phyloP scores from a whole-genome alignment of 2,888 invertebrate genomes.

The Calliopum simillimum region DNA sequence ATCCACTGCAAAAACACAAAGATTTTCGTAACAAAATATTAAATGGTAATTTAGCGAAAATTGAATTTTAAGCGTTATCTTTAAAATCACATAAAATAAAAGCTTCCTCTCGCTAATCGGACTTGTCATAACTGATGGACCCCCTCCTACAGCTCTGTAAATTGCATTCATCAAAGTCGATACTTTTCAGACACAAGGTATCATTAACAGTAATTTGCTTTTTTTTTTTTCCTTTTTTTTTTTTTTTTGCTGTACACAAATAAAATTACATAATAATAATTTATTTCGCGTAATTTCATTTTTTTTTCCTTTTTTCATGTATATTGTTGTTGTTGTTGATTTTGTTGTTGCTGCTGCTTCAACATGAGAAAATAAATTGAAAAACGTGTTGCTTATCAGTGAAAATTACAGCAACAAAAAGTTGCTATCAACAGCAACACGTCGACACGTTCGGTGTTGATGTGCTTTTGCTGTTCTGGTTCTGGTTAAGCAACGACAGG shows the following conservation, averaged over 20 bases:
- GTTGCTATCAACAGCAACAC: not conserved
- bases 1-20: too few relatives aligned
- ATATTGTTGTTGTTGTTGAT: not conserved
- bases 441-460: not conserved
- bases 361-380: constrained; percentile 29
- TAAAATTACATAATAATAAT: not conserved
- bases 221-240: constrained; percentile 6
- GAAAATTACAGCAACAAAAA: not conserved
- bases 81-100: not conserved
- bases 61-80: too few relatives aligned
- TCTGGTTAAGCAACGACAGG: not conserved
- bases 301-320: not conserved
- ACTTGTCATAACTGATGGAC: not conserved
- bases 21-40: too few relatives aligned
- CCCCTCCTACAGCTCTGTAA: not conserved
- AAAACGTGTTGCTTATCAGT: constrained; percentile 34
- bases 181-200: constrained; percentile 19
- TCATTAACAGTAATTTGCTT: constrained; percentile 23
- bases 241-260: not conserved
- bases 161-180: not conserved
- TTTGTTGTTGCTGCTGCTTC: not conserved
- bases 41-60: too few relatives aligned
- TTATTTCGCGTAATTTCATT: constrained; percentile 16
- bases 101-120: not conserved
- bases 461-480: not conserved